Evolutionary conservation across 2,797 vertebrate genomes (phyloP).

Genomic region (Gymnopithys bicolor): DNA sequence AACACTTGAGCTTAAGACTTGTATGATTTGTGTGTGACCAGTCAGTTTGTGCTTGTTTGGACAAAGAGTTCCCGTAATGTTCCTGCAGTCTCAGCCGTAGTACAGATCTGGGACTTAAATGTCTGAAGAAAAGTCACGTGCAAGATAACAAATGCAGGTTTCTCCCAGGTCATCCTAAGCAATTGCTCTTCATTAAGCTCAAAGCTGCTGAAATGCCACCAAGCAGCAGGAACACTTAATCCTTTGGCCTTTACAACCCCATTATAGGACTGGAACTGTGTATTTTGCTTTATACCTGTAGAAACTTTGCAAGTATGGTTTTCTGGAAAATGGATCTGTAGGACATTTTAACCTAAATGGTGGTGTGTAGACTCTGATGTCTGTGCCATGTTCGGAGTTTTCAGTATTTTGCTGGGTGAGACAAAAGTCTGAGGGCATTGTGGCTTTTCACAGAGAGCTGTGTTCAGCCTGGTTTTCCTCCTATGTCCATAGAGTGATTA

Average conservation of each 20-base stretch:
- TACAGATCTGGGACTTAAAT: not conserved
- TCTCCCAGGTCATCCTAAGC: not conserved
- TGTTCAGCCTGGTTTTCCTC: not conserved
- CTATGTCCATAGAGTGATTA: rapidly evolving
- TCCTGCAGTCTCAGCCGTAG: not conserved
- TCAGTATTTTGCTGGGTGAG: not conserved
- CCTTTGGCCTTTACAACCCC: not conserved
- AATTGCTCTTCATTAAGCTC: not conserved
- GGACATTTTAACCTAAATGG: not conserved
- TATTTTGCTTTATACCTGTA: not conserved
- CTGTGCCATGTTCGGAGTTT: not conserved
- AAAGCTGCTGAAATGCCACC: not conserved
- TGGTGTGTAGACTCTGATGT: rapidly evolving
- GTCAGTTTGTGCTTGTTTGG: not conserved
- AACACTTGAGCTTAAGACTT: not conserved
- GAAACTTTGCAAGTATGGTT: not conserved
- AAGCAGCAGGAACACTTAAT: not conserved
- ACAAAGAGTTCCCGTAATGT: not conserved
- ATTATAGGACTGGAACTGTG: not conserved
- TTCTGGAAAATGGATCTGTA: not conserved
- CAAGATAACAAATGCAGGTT: not conserved
- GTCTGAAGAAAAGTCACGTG: not conserved
- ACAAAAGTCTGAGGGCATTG: not conserved
- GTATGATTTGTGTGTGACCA: not conserved
- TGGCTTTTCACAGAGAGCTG: not conserved